Evolutionary conservation across 2,113 vertebrate genomes (phyloP).

Genomic region (Hassar affinis): DNA sequence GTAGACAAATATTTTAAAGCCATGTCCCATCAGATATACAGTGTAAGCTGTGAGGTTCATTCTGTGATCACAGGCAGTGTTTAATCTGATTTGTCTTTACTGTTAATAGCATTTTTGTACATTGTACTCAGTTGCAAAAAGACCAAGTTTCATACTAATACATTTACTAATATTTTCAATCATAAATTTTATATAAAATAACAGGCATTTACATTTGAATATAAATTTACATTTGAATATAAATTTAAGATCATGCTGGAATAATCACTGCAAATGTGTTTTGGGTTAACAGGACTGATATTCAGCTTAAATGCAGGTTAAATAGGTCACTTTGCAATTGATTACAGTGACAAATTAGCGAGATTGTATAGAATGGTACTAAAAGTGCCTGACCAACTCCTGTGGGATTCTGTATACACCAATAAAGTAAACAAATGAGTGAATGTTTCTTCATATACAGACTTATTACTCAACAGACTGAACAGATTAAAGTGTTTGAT

Average conservation of each 20-base stretch:
- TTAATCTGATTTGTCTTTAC: conserved; percentile 29
- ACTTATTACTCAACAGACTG: conserved; percentile 8
- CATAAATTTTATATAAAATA: conserved; percentile 4
- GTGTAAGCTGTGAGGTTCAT: conserved; percentile 25
- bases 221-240: not conserved
- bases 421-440: not conserved
- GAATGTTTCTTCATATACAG: not conserved
- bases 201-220: too few species aligned
- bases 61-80: conserved; percentile 33
- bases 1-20: conserved; percentile 62
- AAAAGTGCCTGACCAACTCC: not conserved
- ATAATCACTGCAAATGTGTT: not conserved
- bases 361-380: not conserved
- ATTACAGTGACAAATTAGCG: conserved; percentile 2
- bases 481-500: conserved; percentile 13
- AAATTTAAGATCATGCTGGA: conserved; percentile 2
- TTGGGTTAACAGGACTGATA: not conserved
- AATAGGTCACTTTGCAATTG: conserved; percentile 9
- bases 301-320: not conserved
- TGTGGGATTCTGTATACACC: not conserved
- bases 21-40: conserved; percentile 56
- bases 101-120: conserved; percentile 1
- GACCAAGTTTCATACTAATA: not conserved
- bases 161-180: not conserved
- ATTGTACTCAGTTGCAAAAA: conserved; percentile 24